Percentiles rank a stretch among this genome's conserved stretches.
phyloP scores from a whole-genome alignment of 2,888 invertebrate species.

The Carpatolechia fugitivella region DNA sequence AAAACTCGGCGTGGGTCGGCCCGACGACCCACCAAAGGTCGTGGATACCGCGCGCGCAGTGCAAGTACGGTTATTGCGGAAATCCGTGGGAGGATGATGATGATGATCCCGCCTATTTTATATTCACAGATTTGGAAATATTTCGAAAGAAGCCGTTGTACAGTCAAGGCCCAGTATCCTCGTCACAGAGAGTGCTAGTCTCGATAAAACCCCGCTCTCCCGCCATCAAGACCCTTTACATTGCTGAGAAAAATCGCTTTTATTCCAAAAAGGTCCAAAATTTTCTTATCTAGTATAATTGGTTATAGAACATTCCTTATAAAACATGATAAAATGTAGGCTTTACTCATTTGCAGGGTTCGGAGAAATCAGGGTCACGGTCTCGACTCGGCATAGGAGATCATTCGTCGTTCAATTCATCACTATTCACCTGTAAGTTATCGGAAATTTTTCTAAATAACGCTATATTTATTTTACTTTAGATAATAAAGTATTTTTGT shows the following conservation, averaged over 20 bases:
- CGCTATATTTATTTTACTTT: background rate
- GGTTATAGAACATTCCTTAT: background rate
- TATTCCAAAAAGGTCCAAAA: slow-evolving; percentile 47
- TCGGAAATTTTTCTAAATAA: background rate
- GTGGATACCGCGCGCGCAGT: no score
- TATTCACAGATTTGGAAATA: slow-evolving; percentile 52
- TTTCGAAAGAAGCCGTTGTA: slow-evolving; percentile 38
- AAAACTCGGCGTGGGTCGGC: no score
- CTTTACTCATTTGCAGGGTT: slow-evolving; percentile 42
- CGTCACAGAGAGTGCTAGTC: slow-evolving; percentile 56
- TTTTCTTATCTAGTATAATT: background rate
- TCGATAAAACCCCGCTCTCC: slow-evolving; percentile 58
- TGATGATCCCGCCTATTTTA: background rate
- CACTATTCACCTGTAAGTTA: slow-evolving; percentile 54
- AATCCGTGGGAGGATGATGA: no score
- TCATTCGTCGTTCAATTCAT: slow-evolving; percentile 56
- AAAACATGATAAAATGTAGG: background rate
- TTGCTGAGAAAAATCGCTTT: slow-evolving; percentile 57
- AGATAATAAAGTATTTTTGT: background rate
- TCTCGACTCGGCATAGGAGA: slow-evolving; percentile 64
- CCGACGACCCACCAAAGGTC: no score
- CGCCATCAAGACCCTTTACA: slow-evolving; percentile 57
- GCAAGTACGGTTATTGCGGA: no score
- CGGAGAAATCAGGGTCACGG: slow-evolving; percentile 54
- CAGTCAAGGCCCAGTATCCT: slow-evolving; percentile 31